Base-by-base conservation (phyloP, 2,797 vertebrate genomes). In the Menidia menidia region DNA sequence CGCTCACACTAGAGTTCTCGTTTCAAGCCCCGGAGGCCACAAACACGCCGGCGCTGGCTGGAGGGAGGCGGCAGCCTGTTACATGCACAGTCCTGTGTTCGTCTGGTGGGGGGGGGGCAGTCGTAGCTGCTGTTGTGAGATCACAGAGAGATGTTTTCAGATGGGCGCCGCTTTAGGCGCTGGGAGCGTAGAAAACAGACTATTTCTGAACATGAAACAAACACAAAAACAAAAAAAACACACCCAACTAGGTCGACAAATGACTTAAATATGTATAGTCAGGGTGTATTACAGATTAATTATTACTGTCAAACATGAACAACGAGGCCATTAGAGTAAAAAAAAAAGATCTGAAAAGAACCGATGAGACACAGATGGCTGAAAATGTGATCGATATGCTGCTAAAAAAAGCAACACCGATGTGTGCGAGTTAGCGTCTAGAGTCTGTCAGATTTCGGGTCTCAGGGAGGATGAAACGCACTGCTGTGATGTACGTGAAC, bases 1-100 rank as follows among this genome's bases (percentile, higher is more conserved):
- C 83, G 68, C 85, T 83, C 67, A 75, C 50, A 59, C 42, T 4
- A 48, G 63, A 77, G 73, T 85, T 83, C 44, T 66, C 58, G 72
- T 82, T 70, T 77, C 60, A 59, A 73, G 79, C 56, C 75, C 79
- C 39, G 59, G 67, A 79, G 75, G 80, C 84, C 80, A 80, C 76
- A 67, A 78, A 72, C 67, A 44, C 54, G 73, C 48, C 13, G 43
- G 7, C 25, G 63, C 18, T 52, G 69, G 55, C 30, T 33, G 54
- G 59, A 77, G 0, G 55, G 55, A 72, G 5, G 15, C 1, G 43
- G 2, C 2, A 64, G 57, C 56, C 44, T 32, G 63, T 64, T 68
- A 45, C 14, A 50, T 15, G 52, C 43, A 33, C 61, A 68, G 63
- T 30, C 30, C 31, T 5, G 16, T 19, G 5, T 11, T 30, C 51